A percentile compares a stretch with the other conserved stretches of the same genome.
Evolutionary conservation across 2,888 invertebrate genomes (phyloP).

Genomic region (Pseudolycoriella hygida): DNA sequence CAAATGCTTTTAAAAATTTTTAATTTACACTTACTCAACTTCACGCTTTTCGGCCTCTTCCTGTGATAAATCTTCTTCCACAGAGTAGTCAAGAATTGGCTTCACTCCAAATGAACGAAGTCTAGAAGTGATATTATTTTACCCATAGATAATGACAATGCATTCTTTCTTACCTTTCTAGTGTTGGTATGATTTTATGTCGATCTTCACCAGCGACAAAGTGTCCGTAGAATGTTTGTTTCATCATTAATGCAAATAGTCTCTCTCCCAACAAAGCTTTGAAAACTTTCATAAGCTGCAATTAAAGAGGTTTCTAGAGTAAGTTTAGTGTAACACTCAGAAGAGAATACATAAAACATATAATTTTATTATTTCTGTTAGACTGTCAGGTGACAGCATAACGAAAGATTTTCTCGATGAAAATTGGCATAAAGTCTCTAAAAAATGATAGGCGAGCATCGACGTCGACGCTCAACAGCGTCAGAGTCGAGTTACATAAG

Average conservation of each 20-base stretch:
- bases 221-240: slow-evolving; percentile 93
- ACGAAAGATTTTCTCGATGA: too few species aligned
- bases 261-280: slow-evolving; percentile 58
- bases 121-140: slow-evolving; percentile 25
- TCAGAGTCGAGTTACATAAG: too few species aligned
- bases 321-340: too few species aligned
- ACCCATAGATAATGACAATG: too few species aligned
- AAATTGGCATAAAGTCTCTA: too few species aligned
- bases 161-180: slow-evolving; percentile 40
- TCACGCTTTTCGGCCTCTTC: slow-evolving; percentile 90
- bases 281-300: slow-evolving; percentile 66
- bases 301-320: too few species aligned
- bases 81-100: slow-evolving; percentile 96
- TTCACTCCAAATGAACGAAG: slow-evolving; percentile 93
- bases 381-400: too few species aligned
- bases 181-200: slow-evolving; percentile 63
- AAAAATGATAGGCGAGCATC: too few species aligned
- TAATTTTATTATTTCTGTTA: too few species aligned
- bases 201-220: slow-evolving; percentile 96
- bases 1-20: too few species aligned
- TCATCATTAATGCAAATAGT: slow-evolving; percentile 73
- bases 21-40: slow-evolving; percentile 73
- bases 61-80: slow-evolving; percentile 86
- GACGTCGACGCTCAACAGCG: too few species aligned
- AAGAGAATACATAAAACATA: too few species aligned